Evolutionary conservation across 2,888 invertebrate species (phyloP).

Genomic region (Dryobota labecula): DNA sequence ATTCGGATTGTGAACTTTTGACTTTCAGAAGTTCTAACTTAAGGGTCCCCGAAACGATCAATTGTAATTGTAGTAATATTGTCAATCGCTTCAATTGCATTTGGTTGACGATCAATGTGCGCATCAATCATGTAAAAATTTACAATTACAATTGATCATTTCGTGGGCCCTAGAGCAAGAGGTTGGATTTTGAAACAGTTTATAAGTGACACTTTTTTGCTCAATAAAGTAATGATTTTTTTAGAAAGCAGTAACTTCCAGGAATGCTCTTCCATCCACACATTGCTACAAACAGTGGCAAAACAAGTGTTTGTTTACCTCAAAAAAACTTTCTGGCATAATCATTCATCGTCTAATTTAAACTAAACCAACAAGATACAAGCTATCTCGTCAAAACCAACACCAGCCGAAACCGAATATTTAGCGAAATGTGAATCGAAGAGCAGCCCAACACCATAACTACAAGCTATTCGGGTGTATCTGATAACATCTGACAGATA

Average conservation of each 20-base stretch:
- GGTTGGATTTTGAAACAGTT: background rate
- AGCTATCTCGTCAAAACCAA: background rate
- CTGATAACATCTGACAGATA: conserved; percentile 77
- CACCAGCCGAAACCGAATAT: background rate
- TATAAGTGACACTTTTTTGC: background rate
- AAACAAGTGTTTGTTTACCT: background rate
- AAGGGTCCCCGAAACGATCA: too few species aligned
- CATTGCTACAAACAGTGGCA: background rate
- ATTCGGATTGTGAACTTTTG: background rate
- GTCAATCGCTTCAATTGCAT: too few species aligned
- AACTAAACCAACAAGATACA: background rate
- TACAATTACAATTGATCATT: too few species aligned
- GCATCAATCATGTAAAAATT: too few species aligned
- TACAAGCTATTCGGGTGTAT: conserved; percentile 43
- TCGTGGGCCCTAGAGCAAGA: too few species aligned
- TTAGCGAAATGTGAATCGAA: background rate
- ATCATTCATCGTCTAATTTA: background rate
- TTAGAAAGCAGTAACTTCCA: background rate
- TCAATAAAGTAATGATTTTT: too few species aligned
- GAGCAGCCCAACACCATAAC: conserved; percentile 34
- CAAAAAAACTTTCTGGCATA: background rate
- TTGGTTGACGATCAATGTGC: too few species aligned
- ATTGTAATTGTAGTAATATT: too few species aligned
- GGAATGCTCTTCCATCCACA: background rate
- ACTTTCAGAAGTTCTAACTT: background rate